A percentile compares a stretch with the other conserved stretches of the same genome.
These are phyloP conservation scores for Festucalex cinctus DNA, from an alignment of 2,113 vertebrate genomes.

Conservation along the genomic window DNA sequence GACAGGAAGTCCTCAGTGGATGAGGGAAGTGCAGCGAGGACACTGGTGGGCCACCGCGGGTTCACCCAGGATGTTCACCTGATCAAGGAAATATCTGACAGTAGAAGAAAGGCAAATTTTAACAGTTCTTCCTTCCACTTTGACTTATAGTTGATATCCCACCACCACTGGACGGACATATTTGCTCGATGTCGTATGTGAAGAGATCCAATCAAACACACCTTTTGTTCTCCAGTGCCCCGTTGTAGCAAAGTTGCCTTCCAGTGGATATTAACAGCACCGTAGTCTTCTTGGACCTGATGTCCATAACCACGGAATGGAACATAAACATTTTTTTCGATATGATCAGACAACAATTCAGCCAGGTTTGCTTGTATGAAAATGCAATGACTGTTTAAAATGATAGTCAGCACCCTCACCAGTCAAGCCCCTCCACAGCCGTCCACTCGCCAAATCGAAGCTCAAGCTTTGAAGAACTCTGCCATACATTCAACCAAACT, in stretches of 20 bases:
- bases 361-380: not conserved
- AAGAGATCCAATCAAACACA: not conserved
- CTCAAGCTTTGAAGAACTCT: not conserved
- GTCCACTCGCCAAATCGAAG: not conserved
- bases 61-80: constrained; percentile 1
- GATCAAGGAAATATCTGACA: not conserved
- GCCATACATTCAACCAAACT: not conserved
- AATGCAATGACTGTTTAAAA: not conserved
- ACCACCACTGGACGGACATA: not conserved
- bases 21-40: constrained; percentile 23
- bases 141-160: not conserved
- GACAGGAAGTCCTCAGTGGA: constrained; percentile 25
- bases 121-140: not conserved
- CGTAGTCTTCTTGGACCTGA: not conserved
- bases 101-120: not conserved
- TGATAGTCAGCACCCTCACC: not conserved
- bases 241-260: not conserved
- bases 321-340: not conserved
- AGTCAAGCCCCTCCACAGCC: not conserved
- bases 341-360: not conserved
- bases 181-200: not conserved
- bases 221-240: not conserved
- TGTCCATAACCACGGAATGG: not conserved
- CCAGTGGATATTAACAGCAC: not conserved
- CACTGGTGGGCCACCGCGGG: constrained; percentile 5